phyloP scores from a whole-genome alignment of 2,113 vertebrate species.

The Vombatus ursinus region DNA sequence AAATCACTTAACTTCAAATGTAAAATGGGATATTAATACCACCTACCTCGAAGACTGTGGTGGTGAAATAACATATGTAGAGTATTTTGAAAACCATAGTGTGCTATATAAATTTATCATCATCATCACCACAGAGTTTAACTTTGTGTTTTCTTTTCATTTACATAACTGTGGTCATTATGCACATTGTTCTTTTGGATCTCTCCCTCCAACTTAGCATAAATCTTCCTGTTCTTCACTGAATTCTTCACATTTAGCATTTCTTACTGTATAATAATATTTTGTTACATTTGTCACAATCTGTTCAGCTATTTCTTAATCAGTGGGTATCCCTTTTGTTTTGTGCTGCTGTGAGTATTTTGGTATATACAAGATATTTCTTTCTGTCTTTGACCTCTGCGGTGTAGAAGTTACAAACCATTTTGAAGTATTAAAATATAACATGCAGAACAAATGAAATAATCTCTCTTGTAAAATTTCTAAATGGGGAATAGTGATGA shows the following conservation, averaged over 20 bases:
- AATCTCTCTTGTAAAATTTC: slow-evolving; percentile 11
- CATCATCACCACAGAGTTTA: background rate
- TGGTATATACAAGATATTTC: background rate
- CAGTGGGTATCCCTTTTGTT: background rate
- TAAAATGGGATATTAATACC: background rate
- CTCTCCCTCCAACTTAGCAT: background rate
- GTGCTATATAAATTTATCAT: background rate
- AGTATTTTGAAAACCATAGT: background rate
- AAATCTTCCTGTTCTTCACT: background rate
- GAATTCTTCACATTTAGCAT: background rate
- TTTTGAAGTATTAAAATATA: background rate
- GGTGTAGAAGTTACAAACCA: background rate
- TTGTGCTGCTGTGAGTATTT: background rate
- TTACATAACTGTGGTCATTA: background rate
- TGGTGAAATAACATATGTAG: background rate
- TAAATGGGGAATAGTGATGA: background rate
- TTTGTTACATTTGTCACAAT: background rate
- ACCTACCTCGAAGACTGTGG: background rate
- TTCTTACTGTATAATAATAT: background rate
- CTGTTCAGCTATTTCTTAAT: background rate
- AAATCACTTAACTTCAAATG: background rate
- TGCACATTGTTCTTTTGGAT: background rate
- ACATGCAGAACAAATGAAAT: background rate
- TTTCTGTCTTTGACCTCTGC: background rate
- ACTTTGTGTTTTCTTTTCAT: background rate